A percentile compares a stretch with the other conserved stretches of the same genome.
phyloP scores from a whole-genome alignment of 2,888 invertebrate species.

The Acanthosepion lycidas region DNA sequence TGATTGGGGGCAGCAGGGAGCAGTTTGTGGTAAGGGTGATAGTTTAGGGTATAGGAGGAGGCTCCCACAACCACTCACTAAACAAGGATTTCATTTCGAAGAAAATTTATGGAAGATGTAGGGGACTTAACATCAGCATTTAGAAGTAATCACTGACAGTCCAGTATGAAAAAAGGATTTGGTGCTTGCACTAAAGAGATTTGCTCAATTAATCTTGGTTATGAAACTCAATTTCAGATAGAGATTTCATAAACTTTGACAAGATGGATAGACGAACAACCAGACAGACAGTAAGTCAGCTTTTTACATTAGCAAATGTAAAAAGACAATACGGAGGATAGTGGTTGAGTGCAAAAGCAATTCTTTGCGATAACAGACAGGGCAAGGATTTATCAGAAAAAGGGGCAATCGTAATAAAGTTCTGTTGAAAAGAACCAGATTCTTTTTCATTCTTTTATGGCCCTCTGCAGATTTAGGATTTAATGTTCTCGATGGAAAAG shows the following conservation, averaged over 20 bases:
- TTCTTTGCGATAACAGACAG: neutral
- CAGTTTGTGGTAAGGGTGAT: neutral
- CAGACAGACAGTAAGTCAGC: neutral
- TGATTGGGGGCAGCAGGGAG: too few relatives aligned
- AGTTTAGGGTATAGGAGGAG: neutral
- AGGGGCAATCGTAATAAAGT: neutral
- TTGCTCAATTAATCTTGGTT: conserved; percentile 25
- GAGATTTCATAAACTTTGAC: conserved; percentile 43
- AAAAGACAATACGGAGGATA: neutral
- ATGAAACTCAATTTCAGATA: conserved; percentile 44
- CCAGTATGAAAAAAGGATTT: conserved; percentile 1
- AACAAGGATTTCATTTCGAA: conserved; percentile 24
- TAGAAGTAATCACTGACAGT: conserved; percentile 24
- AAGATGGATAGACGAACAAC: neutral
- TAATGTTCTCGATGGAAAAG: neutral
- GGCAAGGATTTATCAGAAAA: neutral
- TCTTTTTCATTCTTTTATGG: neutral
- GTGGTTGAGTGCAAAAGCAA: neutral
- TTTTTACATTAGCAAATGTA: neutral
- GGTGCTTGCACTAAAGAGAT: neutral
- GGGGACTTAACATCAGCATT: neutral
- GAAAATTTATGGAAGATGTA: conserved; percentile 36
- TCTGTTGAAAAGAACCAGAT: neutral
- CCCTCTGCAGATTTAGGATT: neutral
- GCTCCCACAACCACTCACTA: neutral